Evolutionary conservation across 1,140 invertebrate species (phyloP).

Genomic region (Drosophila azteca): DNA sequence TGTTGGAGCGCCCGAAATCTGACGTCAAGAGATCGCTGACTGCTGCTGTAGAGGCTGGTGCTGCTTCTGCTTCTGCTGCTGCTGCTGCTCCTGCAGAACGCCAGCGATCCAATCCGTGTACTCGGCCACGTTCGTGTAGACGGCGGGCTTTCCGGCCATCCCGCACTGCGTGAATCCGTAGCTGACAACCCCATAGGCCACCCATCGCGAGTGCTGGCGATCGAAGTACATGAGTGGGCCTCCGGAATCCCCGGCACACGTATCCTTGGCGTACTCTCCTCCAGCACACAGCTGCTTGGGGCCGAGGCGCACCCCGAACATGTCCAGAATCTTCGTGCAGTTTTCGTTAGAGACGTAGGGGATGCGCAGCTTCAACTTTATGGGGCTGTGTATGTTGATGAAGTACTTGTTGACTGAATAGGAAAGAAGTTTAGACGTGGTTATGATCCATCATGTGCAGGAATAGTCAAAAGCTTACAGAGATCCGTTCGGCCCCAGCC

Average conservation of each 20-base stretch:
- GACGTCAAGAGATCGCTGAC: constrained; percentile 51
- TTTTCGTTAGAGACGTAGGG: constrained; percentile 74
- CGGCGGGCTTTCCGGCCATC: constrained; percentile 85
- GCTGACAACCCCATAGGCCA: constrained; percentile 85
- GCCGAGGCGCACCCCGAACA: constrained; percentile 83
- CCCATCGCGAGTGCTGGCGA: constrained; percentile 79
- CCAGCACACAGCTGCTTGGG: constrained; percentile 88
- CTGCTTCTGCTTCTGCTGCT: constrained; percentile 9
- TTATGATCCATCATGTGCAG: background rate
- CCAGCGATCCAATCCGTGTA: constrained; percentile 84
- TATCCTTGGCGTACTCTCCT: constrained; percentile 87
- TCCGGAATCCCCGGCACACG: constrained; percentile 88
- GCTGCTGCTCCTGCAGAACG: constrained; percentile 36
- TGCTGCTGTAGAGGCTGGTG: constrained; percentile 18
- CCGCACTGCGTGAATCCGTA: constrained; percentile 87
- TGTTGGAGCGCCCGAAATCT: constrained; percentile 49
- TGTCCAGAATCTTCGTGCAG: constrained; percentile 68
- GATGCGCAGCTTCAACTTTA: constrained; percentile 79
- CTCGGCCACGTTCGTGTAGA: constrained; percentile 85
- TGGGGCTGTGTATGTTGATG: constrained; percentile 77
- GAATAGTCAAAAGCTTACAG: constrained; percentile 54
- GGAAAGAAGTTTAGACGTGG: background rate
- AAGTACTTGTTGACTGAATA: constrained; percentile 79
- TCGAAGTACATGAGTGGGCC: constrained; percentile 85
- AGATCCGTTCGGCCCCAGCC: constrained; percentile 93